Evolutionary conservation across 23 tunicate genomes (phyloP), one percentile per base, ranked within the genome.

Genomic region (Corella eumyota): DNA sequence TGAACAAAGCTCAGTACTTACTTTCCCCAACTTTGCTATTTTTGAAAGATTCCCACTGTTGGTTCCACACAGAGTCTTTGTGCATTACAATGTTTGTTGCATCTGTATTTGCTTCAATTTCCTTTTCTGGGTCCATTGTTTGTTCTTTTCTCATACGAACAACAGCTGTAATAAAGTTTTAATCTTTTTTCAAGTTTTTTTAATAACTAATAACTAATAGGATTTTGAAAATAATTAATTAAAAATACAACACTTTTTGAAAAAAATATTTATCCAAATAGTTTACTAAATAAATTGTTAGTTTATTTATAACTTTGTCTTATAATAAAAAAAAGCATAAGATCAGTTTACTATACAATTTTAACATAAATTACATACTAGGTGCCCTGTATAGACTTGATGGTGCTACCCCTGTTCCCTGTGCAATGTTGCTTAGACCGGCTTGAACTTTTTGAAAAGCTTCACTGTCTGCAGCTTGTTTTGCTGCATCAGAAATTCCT

Each of bases 31-130:
- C 85, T 77, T 67, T 66, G 49, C 85, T 77, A 45, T 77, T 77
- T 50, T 86, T 86, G 66, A 86, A 77, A 3, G 76, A 73, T 49
- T 86, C 95, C 95, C 95, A 86, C 32, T 86, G 95, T 61, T 86
- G 70, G 50, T 86, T 86, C 95, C 95, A 86, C 32, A 77, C 75
- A 4, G 95, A 77, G 60, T 86, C 95, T 61, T 86, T 86, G 45
- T 86, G 95, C 95, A 86, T 86, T 25, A 86, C 85, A 32, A 86
- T 50, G 33, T 74, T 73, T 17, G 95, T 86, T 6, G 85, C 74
- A 32, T 77, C 85, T 30, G 84, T 82, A 34, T 86, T 68, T 1
- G 85, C 75, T 77, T 77, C 78, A 15, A 77, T 54, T 31, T 70
- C 81, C 28, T 64, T 61, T 33, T 78, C 85, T 1, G 63, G 66